A percentile compares a stretch with the other conserved stretches of the same genome.
These are phyloP conservation scores for Helobdella robusta DNA, from an alignment of 2,888 invertebrate genomes.

Conservation along the genomic window DNA sequence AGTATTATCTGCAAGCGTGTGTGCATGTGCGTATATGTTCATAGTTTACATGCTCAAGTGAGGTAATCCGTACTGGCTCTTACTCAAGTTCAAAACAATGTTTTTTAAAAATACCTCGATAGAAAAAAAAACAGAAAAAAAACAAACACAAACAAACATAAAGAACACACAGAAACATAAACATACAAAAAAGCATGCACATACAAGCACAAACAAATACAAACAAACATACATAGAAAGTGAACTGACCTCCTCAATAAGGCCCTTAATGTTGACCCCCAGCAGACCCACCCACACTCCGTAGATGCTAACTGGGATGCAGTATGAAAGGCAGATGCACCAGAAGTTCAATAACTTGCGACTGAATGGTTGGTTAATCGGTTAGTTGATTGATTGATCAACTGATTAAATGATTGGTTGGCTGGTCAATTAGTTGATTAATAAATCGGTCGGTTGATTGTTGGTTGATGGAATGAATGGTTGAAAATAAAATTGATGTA, in stretches of 20 bases:
- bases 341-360: conserved; percentile 37
- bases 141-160: neutral
- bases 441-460: neutral
- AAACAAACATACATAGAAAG: neutral
- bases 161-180: neutral
- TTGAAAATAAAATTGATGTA: neutral
- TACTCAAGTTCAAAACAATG: no score
- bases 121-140: neutral
- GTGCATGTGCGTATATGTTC: no score
- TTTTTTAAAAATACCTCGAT: neutral
- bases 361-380: conserved; percentile 19
- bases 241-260: conserved; percentile 37
- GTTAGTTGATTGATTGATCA: neutral
- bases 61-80: no score
- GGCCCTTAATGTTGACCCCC: conserved; percentile 40
- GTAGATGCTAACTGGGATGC: conserved; percentile 38
- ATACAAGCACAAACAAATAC: neutral
- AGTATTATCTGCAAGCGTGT: no score
- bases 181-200: neutral
- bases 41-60: no score
- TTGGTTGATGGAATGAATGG: no score
- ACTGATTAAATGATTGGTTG: conserved; percentile 1
- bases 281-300: conserved; percentile 42
- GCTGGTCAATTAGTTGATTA: neutral
- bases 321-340: conserved; percentile 39